phyloP scores from a whole-genome alignment of 2,797 vertebrate genomes.

The Steatocranus sp. region DNA sequence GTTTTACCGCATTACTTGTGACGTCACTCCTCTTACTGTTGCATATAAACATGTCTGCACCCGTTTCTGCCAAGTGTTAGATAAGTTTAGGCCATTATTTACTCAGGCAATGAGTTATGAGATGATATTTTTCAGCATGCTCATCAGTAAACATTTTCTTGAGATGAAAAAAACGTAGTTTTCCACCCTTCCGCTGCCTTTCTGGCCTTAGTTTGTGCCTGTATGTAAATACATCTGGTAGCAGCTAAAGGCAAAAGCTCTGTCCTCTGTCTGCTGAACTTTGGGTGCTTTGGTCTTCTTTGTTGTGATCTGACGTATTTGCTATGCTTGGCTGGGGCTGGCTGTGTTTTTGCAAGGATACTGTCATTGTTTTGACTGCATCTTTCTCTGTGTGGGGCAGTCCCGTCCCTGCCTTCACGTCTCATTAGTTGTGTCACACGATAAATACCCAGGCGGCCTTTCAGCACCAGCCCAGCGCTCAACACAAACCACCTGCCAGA shows the following conservation, averaged over 20 bases:
- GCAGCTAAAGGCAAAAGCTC: background rate
- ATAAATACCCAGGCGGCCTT: constrained; percentile 20
- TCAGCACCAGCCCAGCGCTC: constrained; percentile 27
- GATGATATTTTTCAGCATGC: background rate
- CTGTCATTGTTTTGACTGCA: constrained; percentile 44
- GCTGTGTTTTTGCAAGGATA: constrained; percentile 12
- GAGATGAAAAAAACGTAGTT: background rate
- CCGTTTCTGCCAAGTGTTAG: background rate
- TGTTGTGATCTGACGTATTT: constrained; percentile 33
- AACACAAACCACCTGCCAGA: constrained; percentile 43
- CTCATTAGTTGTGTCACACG: constrained; percentile 36
- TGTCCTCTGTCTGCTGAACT: background rate
- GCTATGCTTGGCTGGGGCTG: background rate
- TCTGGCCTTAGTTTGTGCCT: background rate
- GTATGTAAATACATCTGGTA: background rate
- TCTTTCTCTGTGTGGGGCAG: constrained; percentile 15
- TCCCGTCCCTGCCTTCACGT: constrained; percentile 13
- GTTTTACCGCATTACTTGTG: background rate
- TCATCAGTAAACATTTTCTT: background rate
- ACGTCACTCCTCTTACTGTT: background rate
- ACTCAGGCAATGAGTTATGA: background rate
- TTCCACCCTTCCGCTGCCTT: background rate
- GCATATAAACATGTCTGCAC: background rate
- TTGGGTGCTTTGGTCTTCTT: background rate
- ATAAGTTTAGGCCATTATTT: background rate